These are phyloP conservation scores for Anolis apletophallus DNA, from an alignment of 2,797 vertebrate species.

Conservation along the genomic window DNA sequence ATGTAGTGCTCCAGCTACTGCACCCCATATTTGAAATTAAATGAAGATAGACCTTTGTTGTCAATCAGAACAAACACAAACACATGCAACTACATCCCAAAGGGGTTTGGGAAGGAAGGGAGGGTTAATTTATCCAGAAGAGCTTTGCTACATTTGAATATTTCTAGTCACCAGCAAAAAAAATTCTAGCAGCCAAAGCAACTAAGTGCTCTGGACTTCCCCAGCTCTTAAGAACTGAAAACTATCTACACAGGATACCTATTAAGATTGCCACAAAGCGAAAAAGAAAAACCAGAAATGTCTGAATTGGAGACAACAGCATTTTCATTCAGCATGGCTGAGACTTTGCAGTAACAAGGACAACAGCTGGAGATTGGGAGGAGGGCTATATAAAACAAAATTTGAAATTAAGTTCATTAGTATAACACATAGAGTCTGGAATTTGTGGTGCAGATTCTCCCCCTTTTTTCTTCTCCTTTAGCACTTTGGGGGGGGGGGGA, in stretches of 20 bases:
- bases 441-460: not conserved
- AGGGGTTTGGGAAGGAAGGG: not conserved
- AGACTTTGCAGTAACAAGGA: not conserved
- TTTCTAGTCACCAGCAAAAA: not conserved
- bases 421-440: not conserved
- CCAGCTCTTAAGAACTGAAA: not conserved
- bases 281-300: constrained; percentile 1
- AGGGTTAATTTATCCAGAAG: not conserved
- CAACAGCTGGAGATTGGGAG: not conserved
- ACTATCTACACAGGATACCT: not conserved
- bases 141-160: not conserved
- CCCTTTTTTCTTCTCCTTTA: not conserved
- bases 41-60: not conserved
- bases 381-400: not conserved
- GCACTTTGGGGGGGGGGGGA: not conserved
- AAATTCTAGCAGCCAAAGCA: not conserved
- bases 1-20: not conserved
- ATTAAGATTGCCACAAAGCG: constrained; percentile 3
- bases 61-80: not conserved
- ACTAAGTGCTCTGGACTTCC: not conserved
- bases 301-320: not conserved
- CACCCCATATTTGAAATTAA: not conserved
- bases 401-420: not conserved
- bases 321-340: not conserved
- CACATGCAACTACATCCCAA: not conserved